Base-by-base conservation (phyloP, 2,888 invertebrate genomes). In the Meloe dianella region DNA sequence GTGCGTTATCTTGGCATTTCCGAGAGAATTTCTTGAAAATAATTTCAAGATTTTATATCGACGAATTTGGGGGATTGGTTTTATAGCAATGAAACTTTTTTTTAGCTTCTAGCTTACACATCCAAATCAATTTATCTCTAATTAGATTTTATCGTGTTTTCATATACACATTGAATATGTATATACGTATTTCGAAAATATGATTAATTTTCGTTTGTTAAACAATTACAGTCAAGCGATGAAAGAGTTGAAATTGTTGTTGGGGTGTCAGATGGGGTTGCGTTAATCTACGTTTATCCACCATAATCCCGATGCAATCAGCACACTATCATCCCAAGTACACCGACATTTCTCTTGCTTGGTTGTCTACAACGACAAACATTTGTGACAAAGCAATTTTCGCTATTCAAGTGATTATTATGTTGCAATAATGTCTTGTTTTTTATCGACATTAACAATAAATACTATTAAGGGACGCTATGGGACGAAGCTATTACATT, bases 281-380 rank as follows among this genome's bases (percentile, higher is more conserved):
- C 76, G 75, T 75, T 80, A 80, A 80, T 80, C 79, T 75, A 70
- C 75, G 76, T 78, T 79, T 71, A 80, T 79, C 80, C 80, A 69
- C 71, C 72, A 73, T 80, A 80, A 80, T 80, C 80, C 78, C 67
- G 72, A 71, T 73, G 76, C 79, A 79, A 80, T 79, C 79, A 79
- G 78, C 79, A 76, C 78, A 78, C 78, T 76, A 79, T 79, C 79
- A 79, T 78, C 76, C 74, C 65, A 72, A 74, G 74, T 63, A 74
- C 72, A 70, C 74, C 72, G 74, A 71, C 77, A 77, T 79, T 79
- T 78, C 79, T 78, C 78, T 76, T 73, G 65, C 71, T 68, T 3
- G 14, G 2, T 7, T 27, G 14, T 24, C 51, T 17, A 41, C 30
- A 32, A 54, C 14, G 4, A 17, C 24, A 24, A 29, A 58, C 27